Conservation (phyloP, 1,140 invertebrate genomes). For the Drosophila orena region DNA sequence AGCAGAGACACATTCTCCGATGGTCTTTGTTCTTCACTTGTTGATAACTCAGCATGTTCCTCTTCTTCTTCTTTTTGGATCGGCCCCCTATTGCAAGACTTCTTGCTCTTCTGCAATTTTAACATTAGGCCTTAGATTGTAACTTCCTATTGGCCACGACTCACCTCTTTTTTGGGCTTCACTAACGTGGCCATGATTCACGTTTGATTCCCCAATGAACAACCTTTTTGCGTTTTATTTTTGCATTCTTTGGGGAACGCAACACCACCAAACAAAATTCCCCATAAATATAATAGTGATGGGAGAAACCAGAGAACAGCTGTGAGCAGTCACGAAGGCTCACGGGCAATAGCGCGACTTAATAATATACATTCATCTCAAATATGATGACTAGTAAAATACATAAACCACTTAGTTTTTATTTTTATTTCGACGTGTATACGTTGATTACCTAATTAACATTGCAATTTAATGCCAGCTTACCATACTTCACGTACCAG, state of each 20-base stretch:
- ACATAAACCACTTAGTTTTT: too few species aligned
- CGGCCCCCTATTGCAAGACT: constrained; percentile 21
- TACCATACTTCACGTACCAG: not conserved
- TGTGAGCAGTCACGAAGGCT: constrained; percentile 5
- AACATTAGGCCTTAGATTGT: not conserved
- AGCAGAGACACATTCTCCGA: constrained; percentile 56
- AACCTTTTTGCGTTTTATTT: constrained; percentile 28
- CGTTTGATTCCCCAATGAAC: not conserved
- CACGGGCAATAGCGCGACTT: too few species aligned
- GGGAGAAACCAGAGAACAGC: constrained; percentile 20
- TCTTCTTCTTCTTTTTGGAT: constrained; percentile 50
- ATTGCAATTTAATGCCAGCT: too few species aligned
- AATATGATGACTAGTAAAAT: too few species aligned
- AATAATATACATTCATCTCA: too few species aligned
- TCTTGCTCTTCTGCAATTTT: constrained; percentile 63
- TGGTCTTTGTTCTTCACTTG: constrained; percentile 66
- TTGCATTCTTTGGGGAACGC: constrained; percentile 11
- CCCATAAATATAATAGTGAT: constrained; percentile 48
- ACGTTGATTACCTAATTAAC: too few species aligned
- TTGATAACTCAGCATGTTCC: constrained; percentile 64
- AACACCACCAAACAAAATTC: constrained; percentile 46
- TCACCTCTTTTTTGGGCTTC: constrained; percentile 73
- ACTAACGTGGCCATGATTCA: constrained; percentile 72
- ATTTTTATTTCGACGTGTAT: not conserved
- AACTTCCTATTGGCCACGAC: not conserved